Conservation (phyloP, 2,888 invertebrate genomes). For the Anagyrus pseudococci region DNA sequence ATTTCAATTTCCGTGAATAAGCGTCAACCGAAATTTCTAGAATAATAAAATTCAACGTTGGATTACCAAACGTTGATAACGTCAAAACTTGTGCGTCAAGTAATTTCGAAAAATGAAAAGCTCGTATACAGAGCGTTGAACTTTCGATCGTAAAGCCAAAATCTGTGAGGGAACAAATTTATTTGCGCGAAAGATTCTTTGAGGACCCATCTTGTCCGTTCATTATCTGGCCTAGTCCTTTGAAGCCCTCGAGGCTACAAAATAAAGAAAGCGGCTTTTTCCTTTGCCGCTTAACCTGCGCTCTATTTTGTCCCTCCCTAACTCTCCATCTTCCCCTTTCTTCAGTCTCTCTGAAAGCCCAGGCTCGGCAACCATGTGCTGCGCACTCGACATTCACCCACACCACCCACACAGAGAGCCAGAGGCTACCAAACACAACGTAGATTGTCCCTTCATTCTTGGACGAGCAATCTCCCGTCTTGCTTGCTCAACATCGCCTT, state of each 20-base stretch:
- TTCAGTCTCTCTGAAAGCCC: background rate
- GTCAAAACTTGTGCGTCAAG: too few relatives aligned
- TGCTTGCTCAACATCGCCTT: background rate
- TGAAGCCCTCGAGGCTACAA: background rate
- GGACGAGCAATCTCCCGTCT: conserved; percentile 7
- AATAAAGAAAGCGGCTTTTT: background rate
- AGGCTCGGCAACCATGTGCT: too few relatives aligned
- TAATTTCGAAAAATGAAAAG: too few relatives aligned
- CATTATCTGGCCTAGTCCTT: background rate
- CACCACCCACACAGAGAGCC: background rate
- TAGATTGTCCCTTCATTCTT: conserved; percentile 10
- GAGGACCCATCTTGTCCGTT: background rate
- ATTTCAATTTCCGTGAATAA: too few relatives aligned
- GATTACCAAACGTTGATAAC: too few relatives aligned
- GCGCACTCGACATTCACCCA: background rate
- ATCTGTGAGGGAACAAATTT: too few relatives aligned
- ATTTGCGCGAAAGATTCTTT: conserved; percentile 1
- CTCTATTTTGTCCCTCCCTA: conserved; percentile 7
- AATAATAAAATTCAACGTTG: too few relatives aligned
- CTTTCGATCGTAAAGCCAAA: too few relatives aligned
- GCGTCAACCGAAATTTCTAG: too few relatives aligned
- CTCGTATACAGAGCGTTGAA: too few relatives aligned
- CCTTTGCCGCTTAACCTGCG: background rate
- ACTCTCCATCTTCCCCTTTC: background rate
- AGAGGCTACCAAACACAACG: background rate